Conservation (phyloP, 2,797 vertebrate genomes). For the Periparus ater region DNA sequence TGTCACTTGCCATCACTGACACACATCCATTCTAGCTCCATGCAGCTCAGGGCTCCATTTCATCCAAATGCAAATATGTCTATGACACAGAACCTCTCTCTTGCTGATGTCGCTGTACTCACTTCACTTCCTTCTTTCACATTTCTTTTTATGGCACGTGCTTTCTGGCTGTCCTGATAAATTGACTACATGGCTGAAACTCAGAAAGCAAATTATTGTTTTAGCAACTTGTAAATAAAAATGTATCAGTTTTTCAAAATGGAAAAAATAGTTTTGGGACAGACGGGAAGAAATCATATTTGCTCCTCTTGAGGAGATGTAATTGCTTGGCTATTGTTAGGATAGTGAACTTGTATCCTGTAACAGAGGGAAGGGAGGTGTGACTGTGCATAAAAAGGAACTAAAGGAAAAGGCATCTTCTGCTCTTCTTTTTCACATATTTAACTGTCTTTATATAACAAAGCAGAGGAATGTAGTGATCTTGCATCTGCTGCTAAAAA, state of each 20-base stretch:
- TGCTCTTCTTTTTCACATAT: neutral
- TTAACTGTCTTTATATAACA: neutral
- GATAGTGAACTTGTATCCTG: neutral
- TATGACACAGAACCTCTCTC: neutral
- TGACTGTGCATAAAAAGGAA: neutral
- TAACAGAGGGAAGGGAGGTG: neutral
- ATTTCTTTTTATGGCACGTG: rapidly evolving
- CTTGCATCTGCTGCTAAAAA: neutral
- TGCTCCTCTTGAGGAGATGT: neutral
- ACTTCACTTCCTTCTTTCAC: neutral
- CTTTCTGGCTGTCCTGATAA: neutral
- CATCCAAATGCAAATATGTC: neutral
- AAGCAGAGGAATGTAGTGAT: neutral
- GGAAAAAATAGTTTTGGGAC: neutral
- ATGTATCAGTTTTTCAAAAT: neutral
- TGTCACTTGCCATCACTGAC: neutral
- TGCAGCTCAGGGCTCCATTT: neutral
- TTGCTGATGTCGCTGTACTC: neutral
- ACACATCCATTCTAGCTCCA: neutral
- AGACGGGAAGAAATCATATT: neutral
- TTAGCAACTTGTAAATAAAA: neutral
- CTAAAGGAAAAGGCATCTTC: neutral
- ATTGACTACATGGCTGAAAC: neutral
- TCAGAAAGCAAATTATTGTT: neutral
- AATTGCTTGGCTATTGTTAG: neutral